Base-by-base conservation (phyloP, 2,888 invertebrate species). In the Tuta absoluta region DNA sequence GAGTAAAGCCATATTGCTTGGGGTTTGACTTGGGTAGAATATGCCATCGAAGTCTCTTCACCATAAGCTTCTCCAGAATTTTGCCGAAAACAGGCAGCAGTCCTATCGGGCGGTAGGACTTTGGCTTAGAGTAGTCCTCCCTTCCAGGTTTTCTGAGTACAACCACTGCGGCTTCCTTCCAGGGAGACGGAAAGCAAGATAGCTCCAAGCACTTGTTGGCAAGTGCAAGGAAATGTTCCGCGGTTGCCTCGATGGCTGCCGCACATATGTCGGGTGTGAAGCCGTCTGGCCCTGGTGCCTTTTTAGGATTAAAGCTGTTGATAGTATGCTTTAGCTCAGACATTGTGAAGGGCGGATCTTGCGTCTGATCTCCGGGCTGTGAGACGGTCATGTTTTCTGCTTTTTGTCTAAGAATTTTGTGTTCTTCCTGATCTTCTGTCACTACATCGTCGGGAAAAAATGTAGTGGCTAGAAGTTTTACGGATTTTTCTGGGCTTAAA, bases 271-370 rank as follows among this genome's bases (percentile, higher is more conserved):
- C 56, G 14, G 56, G 24, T 1, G 56, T 56, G 14, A 56, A 14
- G 14, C 56, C 56, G 14, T 56, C 56, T 10, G n/a, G 11, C 1
- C 56, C 56, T 2, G 56, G 56, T 11, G 56, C 56, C n/a, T 56
- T 24, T 56, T 56, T 33, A 8, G 33, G 33, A 33, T 33, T 33
- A 33, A 33, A 33, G 8, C 33, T 33, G 5, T 4, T 7, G 8
- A 37, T 17, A 3, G 58, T 38, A 5, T 2, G 3, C 7, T 12
- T 21, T 8, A 45, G 23, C 24, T 48, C 60, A 1, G 56, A 4
- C 7, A 19, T 11, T 0, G 70, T 69, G 58, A 71, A 72, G 17
- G 64, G 67, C 19, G 72, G 70, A 37, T 70, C 69, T 56, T 62
- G 33, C 14, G 14, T n/a, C n/a, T n/a, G 24, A 12, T 57, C 57